Evolutionary conservation across 2,888 invertebrate genomes (phyloP), one percentile per base, ranked within the genome.

Genomic region (Nemotelus nigrinus): DNA sequence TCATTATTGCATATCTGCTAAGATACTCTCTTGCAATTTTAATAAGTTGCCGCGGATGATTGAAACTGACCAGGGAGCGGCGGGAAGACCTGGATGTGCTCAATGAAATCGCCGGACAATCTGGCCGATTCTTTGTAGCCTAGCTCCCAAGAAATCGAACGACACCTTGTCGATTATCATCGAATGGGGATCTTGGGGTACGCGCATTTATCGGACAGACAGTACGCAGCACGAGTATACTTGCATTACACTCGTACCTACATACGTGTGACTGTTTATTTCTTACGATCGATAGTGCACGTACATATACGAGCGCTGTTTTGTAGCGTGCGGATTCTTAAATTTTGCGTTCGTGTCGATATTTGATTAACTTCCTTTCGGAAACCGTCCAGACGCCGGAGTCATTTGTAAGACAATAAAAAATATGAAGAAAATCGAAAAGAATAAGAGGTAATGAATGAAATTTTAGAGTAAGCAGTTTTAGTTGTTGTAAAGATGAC

Each of bases 321-420:
- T 25, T 47, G 41, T 70, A 55, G 55, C 55, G 70, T 70, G 70
- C 74, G 41, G 63, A 74, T 74, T 60, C 60, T 72, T 60, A 58
- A 58, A 45, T 45, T 72, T 74, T 60, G 60, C 43, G 63, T 78
- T 79, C 80, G 80, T 80, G 80, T 70, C 45, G 78, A 80, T 78
- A 80, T 80, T 80, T 80, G 76, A 78, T 78, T 75, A 78, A 79
- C 80, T 80, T 80, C 80, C 80, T 80, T 80, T 80, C 80, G 80
- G 80, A 80, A 80, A 79, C 79, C 65, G 79, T 74, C 80, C 80
- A 80, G 80, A 80, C 80, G 79, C 79, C 79, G 79, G 78, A 80
- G 78, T 80, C 77, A 80, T 78, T 80, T 80, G 78, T 78, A 75
- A 80, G 48, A 47, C 43, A 74, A 74, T 63, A 55, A 71, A 71